phyloP scores from a whole-genome alignment of 2,113 vertebrate genomes.

The Daboia siamensis region DNA sequence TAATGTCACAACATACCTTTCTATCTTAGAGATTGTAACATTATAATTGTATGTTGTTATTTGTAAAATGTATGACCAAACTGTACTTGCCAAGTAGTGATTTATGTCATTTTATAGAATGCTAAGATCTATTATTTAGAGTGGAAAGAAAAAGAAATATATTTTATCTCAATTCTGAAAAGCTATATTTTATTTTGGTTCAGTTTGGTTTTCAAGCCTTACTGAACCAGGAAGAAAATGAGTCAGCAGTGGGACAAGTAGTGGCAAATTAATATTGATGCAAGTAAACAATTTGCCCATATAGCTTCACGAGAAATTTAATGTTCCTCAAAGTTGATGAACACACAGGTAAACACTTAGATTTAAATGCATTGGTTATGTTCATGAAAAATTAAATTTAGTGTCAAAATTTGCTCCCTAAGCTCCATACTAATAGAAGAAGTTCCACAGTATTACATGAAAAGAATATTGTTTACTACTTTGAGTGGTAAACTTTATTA shows the following conservation, averaged over 20 bases:
- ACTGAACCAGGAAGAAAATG: background rate
- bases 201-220: background rate
- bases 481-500: conserved; percentile 52
- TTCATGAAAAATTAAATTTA: background rate
- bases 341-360: background rate
- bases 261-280: background rate
- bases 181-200: background rate
- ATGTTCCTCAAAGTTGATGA: background rate
- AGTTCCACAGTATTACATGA: conserved; percentile 22
- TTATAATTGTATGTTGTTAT: background rate
- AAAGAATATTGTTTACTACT: conserved; percentile 20
- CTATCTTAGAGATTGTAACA: background rate
- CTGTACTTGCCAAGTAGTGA: background rate
- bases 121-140: background rate
- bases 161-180: background rate
- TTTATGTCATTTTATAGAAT: background rate
- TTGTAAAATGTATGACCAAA: background rate
- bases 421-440: conserved; percentile 29
- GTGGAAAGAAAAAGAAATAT: background rate
- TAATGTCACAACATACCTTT: background rate
- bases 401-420: conserved; percentile 10
- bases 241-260: background rate
- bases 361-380: background rate
- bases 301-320: background rate
- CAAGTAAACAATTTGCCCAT: background rate